Conservation (phyloP, 2,797 vertebrate genomes). For the Ambastaia sidthimunki region DNA sequence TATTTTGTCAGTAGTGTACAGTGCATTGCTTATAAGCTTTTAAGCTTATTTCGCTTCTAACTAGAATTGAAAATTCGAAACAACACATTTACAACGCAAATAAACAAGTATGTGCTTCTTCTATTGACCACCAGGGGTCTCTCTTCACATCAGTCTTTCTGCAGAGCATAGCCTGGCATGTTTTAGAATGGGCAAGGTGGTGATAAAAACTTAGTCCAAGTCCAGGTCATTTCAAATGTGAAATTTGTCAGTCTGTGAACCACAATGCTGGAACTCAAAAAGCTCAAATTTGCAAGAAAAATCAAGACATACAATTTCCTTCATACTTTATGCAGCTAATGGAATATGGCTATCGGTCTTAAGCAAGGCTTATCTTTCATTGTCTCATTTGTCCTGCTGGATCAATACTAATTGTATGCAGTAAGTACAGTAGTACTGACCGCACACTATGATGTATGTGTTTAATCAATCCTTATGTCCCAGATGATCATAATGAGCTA, state of each 20-base stretch:
- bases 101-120: too few species aligned
- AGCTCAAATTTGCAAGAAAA: conserved; percentile 38
- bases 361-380: conserved; percentile 63
- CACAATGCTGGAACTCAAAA: conserved; percentile 28
- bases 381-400: conserved; percentile 46
- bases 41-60: too few species aligned
- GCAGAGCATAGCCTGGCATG: not conserved
- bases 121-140: conserved; percentile 31
- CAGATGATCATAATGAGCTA: conserved; percentile 68
- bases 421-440: conserved; percentile 50
- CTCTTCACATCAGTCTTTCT: conserved; percentile 14
- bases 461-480: conserved; percentile 67
- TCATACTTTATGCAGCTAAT: conserved; percentile 40
- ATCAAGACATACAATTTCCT: conserved; percentile 45
- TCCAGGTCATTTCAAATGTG: conserved; percentile 25
- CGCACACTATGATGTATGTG: conserved; percentile 60
- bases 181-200: not conserved
- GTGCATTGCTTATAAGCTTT: too few species aligned
- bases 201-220: not conserved
- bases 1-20: too few species aligned
- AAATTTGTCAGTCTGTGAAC: conserved; percentile 44
- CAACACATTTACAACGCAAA: too few species aligned
- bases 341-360: conserved; percentile 49
- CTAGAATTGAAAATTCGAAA: too few species aligned
- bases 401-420: conserved; percentile 65